Base-by-base conservation (phyloP, 2,888 invertebrate genomes). In the Trissoscelio sp. region DNA sequence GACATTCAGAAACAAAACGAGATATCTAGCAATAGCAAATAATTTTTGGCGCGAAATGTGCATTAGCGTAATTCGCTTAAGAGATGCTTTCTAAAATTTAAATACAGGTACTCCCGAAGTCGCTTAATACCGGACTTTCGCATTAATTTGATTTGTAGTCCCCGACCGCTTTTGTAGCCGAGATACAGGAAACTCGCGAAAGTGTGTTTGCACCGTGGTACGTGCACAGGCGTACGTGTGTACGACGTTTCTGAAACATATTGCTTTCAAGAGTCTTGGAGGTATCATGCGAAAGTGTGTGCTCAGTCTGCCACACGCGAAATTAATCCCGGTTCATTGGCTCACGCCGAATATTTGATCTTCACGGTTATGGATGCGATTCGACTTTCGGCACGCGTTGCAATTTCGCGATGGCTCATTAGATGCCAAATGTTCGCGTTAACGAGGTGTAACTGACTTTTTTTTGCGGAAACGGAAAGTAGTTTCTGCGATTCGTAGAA, bases 101-200 rank as follows among this genome's bases (percentile, higher is more conserved):
- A 66, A 66, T 53, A 53, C 28, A 22, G n/a, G 42, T 28, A 28
- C 51, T 44, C 24, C 16, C 58, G 51, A 60, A 72, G 62, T 67
- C 62, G 55, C 53, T 69, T 77, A 77, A 69, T 55, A 69, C 28
- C 46, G 62, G 69, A 70, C 83, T 80, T 82, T 83, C 83, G 60
- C 81, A 85, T 83, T 85, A 85, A 85, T 85, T 83, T 85, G 82
- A 83, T 85, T 83, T 85, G 82, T 83, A 79, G 82, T 83, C 83
- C 74, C 77, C 46, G 55, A 79, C 81, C 79, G 62, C 82, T 83
- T 80, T 82, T 72, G 70, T 37, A 58, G 34, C 44, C 46, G 53
- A 53, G 73, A 79, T 79, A 60, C 44, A 46, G 53, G 66, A 67
- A 73, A 67, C 73, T 46, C 42, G 58, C 16, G 9, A 14, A 60